These are phyloP conservation scores for Herminia tarsipennalis DNA, from an alignment of 2,888 invertebrate genomes.

Conservation along the genomic window DNA sequence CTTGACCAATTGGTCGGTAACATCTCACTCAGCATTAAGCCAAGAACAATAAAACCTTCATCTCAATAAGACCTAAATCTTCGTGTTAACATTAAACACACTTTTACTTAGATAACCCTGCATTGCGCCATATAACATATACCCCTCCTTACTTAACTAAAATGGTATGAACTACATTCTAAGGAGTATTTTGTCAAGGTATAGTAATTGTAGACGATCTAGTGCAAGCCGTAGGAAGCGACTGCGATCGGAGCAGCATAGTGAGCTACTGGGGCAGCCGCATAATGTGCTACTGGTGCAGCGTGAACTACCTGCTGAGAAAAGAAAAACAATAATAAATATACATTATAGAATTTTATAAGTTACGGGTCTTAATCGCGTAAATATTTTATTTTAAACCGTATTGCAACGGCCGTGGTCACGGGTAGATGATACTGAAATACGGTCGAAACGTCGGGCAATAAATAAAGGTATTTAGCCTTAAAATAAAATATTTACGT, in stretches of 20 bases:
- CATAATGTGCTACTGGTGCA: constrained; percentile 22
- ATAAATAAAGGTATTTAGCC: too few relatives aligned
- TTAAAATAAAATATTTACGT: too few relatives aligned
- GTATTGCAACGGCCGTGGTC: too few relatives aligned
- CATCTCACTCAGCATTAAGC: too few relatives aligned
- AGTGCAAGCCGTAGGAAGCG: constrained; percentile 47
- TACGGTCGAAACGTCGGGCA: too few relatives aligned
- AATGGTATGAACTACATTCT: constrained; percentile 25
- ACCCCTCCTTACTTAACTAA: constrained; percentile 18
- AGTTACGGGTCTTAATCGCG: too few relatives aligned
- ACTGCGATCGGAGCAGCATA: constrained; percentile 61
- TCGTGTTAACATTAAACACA: constrained; percentile 1
- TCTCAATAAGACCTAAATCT: background rate
- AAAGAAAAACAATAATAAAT: background rate
- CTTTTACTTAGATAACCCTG: constrained; percentile 10
- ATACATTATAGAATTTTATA: too few relatives aligned
- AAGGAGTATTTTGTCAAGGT: constrained; percentile 34
- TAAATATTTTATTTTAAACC: too few relatives aligned
- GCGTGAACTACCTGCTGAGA: constrained; percentile 13
- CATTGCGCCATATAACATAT: constrained; percentile 8
- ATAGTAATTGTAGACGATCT: constrained; percentile 16
- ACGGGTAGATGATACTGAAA: too few relatives aligned
- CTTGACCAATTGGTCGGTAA: too few relatives aligned
- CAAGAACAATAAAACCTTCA: too few relatives aligned
- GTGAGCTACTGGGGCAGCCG: constrained; percentile 58